Evolutionary conservation across 2,113 vertebrate species (phyloP).

Genomic region (Castor canadensis): DNA sequence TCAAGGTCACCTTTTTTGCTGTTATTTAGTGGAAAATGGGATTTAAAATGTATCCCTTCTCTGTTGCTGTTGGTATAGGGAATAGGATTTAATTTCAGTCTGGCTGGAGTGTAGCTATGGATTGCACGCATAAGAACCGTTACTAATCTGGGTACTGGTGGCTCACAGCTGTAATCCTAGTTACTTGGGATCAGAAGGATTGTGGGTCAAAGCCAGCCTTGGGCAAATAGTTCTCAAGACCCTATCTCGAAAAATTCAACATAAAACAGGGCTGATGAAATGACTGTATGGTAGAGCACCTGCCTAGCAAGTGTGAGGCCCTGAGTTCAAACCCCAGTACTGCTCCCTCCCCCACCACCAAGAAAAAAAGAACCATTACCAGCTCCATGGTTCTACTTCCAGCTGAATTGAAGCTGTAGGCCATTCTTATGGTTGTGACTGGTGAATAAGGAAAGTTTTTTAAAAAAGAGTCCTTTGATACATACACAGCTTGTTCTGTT

Average conservation of each 20-base stretch:
- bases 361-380: not conserved
- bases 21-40: not conserved
- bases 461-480: not conserved
- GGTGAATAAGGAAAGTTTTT: not conserved
- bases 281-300: too few relatives aligned
- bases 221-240: too few relatives aligned
- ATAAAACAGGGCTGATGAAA: too few relatives aligned
- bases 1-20: not conserved
- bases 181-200: too few relatives aligned
- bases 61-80: not conserved
- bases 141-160: too few relatives aligned
- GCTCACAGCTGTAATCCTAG: too few relatives aligned
- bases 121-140: too few relatives aligned
- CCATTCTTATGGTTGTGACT: not conserved
- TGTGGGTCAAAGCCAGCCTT: too few relatives aligned
- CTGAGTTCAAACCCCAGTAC: too few relatives aligned
- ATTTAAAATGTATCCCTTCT: constrained; percentile 11
- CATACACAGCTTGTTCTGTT: not conserved
- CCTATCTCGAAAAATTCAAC: too few relatives aligned
- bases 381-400: not conserved
- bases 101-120: not conserved
- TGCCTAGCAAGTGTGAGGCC: too few relatives aligned
- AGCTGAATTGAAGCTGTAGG: not conserved
- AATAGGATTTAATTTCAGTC: not conserved
- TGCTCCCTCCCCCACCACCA: too few relatives aligned